These are phyloP conservation scores for Pantala flavescens DNA, from an alignment of 1,140 invertebrate species.

Conservation along the genomic window DNA sequence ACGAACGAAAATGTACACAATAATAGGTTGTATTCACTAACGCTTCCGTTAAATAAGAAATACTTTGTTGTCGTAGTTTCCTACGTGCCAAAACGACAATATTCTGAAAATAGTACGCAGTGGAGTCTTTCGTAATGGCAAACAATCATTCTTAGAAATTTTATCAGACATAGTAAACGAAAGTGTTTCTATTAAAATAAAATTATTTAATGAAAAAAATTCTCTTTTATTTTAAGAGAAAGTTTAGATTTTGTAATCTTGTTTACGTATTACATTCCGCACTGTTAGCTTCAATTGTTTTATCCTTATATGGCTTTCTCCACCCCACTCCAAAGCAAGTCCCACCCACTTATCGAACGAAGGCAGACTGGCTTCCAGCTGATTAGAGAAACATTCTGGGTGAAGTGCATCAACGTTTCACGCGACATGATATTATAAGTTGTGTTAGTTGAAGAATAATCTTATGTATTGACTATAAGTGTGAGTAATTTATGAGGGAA, in stretches of 20 bases:
- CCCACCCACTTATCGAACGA: constrained; percentile 15
- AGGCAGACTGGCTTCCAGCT: constrained; percentile 15
- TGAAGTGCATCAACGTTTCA: not conserved
- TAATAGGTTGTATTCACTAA: too few species aligned
- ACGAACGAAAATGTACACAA: too few species aligned
- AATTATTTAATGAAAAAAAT: too few species aligned
- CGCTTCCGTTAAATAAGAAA: too few species aligned
- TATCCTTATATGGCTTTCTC: constrained; percentile 10
- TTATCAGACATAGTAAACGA: too few species aligned
- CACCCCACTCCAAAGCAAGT: constrained; percentile 9
- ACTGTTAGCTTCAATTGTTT: not conserved
- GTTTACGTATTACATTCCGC: not conserved
- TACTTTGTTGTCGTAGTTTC: too few species aligned
- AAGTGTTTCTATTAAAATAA: too few species aligned
- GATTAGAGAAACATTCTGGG: constrained; percentile 17
- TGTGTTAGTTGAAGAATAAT: not conserved
- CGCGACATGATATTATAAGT: constrained; percentile 5
- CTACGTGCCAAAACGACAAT: too few species aligned
- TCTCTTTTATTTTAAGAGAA: not conserved
- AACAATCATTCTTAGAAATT: too few species aligned
- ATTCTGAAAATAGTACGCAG: too few species aligned
- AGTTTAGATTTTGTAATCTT: not conserved
- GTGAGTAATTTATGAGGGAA: not conserved
- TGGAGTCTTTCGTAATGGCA: too few species aligned
- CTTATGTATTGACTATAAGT: not conserved